phyloP scores from a whole-genome alignment of 2,888 invertebrate genomes.

The Melikaiella ostensackeni region DNA sequence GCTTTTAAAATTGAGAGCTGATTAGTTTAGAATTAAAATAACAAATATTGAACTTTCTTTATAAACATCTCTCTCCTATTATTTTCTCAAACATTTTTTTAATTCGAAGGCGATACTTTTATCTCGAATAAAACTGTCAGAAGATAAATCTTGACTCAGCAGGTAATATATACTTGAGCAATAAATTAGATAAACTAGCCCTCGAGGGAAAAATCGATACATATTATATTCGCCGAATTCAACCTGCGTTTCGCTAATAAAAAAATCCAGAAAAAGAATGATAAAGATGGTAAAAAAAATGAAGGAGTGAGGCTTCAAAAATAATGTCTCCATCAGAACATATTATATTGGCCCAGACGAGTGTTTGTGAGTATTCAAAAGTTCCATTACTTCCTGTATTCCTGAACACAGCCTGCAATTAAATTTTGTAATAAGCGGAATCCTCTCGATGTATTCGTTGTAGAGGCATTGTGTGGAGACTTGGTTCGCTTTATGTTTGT shows the following conservation, averaged over 20 bases:
- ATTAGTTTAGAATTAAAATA: no score
- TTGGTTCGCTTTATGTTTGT: slow-evolving; percentile 53
- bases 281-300: background rate
- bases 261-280: background rate
- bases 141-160: no score
- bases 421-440: slow-evolving; percentile 5
- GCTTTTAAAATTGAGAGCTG: no score
- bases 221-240: background rate
- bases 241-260: slow-evolving; percentile 17
- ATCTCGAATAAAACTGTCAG: no score
- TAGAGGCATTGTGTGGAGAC: slow-evolving; percentile 47
- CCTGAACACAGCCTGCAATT: slow-evolving; percentile 20
- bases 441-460: slow-evolving; percentile 51
- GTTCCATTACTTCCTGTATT: background rate
- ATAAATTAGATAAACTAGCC: background rate
- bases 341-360: slow-evolving; percentile 30
- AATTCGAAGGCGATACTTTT: no score
- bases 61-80: no score
- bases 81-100: no score
- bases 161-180: no score
- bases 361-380: slow-evolving; percentile 38
- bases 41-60: no score
- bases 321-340: background rate
- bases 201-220: background rate
- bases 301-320: background rate